Base-by-base conservation (phyloP, 2,888 invertebrate species). In the Muscina levida region DNA sequence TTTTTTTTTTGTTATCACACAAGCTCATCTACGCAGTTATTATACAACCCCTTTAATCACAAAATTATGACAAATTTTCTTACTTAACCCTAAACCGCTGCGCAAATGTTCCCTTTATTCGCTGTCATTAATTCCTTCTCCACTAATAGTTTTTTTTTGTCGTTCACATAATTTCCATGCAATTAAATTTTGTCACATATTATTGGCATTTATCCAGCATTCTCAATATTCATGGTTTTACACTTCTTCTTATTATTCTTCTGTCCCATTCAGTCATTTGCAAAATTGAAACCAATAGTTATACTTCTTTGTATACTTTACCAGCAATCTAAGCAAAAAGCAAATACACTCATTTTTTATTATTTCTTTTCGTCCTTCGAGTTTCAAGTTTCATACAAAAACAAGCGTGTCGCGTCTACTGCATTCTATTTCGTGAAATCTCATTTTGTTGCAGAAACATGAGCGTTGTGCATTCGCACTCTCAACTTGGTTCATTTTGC, bases 161-260 rank as follows among this genome's bases (percentile, higher is more conserved):
- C 70, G 37, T 74, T 42, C 65, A 76, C 70, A 80, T 80, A 80
- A 76, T 80, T 80, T 80, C 76, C 79, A 73, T 76, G 68, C 76
- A 80, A 80, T 80, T 76, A 80, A 76, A 80, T 80, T 65, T 56
- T 72, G 70, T 72, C 79, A 76, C 76, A 80, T 70, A 80, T 80
- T 76, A 80, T 80, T 80, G 79, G 79, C 79, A 76, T 72, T 59
- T 68, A 24, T 80, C 76, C 79, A 76, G 79, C 3, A 31, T 66
- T 39, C 10, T 26, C 22, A 24, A 26, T 6, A 62, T 19, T 11
- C 26, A 42, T 6, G 53, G 62, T 59, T 46, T 48, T 48, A 37
- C 53, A 15, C 19, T 31, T n/a, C n/a, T n/a, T n/a, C n/a, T n/a
- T n/a, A n/a, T n/a, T n/a, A n/a, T n/a, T n/a, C n/a, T n/a, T n/a